Conservation (phyloP, 2,113 vertebrate genomes). For the Python bivittatus region DNA sequence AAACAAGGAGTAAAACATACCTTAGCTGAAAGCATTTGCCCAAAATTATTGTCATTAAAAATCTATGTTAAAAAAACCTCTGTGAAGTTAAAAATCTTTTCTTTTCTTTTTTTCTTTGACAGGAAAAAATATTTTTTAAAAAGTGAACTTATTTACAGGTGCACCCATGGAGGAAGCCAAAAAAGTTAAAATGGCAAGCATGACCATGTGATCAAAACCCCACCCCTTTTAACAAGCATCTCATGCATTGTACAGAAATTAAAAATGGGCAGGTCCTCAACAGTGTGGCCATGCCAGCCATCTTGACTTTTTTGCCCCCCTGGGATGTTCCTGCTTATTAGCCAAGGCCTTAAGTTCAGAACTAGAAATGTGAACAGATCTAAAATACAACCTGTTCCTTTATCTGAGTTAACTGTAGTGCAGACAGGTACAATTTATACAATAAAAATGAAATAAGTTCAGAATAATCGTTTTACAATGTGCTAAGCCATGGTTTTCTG, state of each 20-base stretch:
- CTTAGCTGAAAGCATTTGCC: conserved; percentile 40
- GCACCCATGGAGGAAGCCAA: neutral
- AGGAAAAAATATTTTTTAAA: neutral
- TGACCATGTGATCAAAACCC: neutral
- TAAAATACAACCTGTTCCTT: no score
- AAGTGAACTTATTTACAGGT: conserved; percentile 20
- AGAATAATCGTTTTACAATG: no score
- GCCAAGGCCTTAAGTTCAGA: no score
- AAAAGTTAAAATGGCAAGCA: neutral
- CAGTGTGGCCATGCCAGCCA: neutral
- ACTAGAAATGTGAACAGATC: no score
- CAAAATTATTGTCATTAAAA: neutral
- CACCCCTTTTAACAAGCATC: neutral
- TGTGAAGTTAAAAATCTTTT: neutral
- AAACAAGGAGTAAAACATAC: conserved; percentile 39
- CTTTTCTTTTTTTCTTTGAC: neutral
- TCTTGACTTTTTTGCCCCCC: neutral
- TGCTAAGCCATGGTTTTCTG: no score
- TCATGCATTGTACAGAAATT: neutral
- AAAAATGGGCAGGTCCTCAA: neutral
- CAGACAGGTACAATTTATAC: no score
- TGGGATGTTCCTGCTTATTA: no score
- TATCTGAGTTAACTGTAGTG: no score
- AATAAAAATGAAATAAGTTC: no score
- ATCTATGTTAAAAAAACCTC: neutral